Evolutionary conservation across 35 echinoderm and acorn worm species (phyloP).

Genomic region (Lytechinus pictus): DNA sequence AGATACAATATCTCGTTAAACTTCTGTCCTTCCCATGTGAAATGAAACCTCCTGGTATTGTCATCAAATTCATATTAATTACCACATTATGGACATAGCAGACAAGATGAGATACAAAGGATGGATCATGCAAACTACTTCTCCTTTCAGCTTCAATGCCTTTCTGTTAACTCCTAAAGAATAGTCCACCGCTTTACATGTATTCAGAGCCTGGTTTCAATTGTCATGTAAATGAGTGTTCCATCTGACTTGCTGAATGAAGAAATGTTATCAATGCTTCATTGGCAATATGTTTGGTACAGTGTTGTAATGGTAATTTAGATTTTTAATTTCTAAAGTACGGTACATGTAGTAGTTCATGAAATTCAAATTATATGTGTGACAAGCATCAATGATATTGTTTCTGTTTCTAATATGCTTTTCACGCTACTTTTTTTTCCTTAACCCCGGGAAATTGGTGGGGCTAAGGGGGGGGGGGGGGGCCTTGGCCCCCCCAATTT

Average conservation of each 20-base stretch:
- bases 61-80: neutral
- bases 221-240: constrained; percentile 18
- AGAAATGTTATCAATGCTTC: neutral
- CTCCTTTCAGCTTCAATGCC: constrained; percentile 25
- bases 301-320: no score
- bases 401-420: no score
- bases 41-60: neutral
- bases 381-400: no score
- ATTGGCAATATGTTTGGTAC: no score
- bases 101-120: neutral
- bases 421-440: no score
- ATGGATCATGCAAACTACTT: neutral
- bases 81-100: neutral
- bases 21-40: neutral
- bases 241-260: neutral
- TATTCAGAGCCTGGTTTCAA: neutral
- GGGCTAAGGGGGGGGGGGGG: no score
- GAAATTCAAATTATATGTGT: no score
- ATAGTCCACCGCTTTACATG: neutral
- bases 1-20: neutral
- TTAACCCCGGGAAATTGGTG: no score
- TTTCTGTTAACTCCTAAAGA: neutral
- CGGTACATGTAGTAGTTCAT: no score
- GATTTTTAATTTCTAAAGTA: no score
- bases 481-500: no score